A percentile compares a stretch with the other conserved stretches of the same genome.
Conservation (phyloP, 1,140 invertebrate genomes). For the Teleogryllus occipitalis region DNA sequence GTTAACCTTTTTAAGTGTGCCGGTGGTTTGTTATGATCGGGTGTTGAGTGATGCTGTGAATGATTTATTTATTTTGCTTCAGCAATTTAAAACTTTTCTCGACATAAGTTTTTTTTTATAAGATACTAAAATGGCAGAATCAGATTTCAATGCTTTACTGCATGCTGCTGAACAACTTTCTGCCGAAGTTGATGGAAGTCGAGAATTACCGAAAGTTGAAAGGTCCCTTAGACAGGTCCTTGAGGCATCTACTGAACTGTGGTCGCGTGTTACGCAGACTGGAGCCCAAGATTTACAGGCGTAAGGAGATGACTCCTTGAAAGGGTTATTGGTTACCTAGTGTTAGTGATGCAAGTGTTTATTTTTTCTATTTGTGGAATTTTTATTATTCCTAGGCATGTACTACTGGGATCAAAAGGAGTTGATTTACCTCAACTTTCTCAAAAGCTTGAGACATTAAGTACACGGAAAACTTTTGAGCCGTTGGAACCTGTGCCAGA, state of each 20-base stretch:
- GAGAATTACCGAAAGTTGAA: slow-evolving; percentile 77
- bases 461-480: slow-evolving; percentile 74
- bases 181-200: slow-evolving; percentile 75
- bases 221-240: slow-evolving; percentile 83
- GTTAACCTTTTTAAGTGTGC: too few species aligned
- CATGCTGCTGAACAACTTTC: slow-evolving; percentile 85
- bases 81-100: too few species aligned
- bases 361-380: not conserved
- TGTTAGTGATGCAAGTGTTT: not conserved
- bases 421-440: slow-evolving; percentile 87
- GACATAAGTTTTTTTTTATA: too few species aligned
- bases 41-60: too few species aligned
- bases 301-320: slow-evolving; percentile 47
- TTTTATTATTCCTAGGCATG: slow-evolving; percentile 26
- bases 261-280: slow-evolving; percentile 72
- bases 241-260: slow-evolving; percentile 84
- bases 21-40: too few species aligned
- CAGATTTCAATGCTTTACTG: slow-evolving; percentile 75
- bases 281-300: slow-evolving; percentile 84
- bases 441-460: slow-evolving; percentile 82
- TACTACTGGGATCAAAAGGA: slow-evolving; percentile 86
- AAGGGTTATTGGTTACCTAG: not conserved
- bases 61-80: too few species aligned
- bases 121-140: slow-evolving; percentile 33
- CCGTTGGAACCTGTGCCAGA: slow-evolving; percentile 81